Conservation (phyloP, 2,113 vertebrate species). For the Ursus arctos region DNA sequence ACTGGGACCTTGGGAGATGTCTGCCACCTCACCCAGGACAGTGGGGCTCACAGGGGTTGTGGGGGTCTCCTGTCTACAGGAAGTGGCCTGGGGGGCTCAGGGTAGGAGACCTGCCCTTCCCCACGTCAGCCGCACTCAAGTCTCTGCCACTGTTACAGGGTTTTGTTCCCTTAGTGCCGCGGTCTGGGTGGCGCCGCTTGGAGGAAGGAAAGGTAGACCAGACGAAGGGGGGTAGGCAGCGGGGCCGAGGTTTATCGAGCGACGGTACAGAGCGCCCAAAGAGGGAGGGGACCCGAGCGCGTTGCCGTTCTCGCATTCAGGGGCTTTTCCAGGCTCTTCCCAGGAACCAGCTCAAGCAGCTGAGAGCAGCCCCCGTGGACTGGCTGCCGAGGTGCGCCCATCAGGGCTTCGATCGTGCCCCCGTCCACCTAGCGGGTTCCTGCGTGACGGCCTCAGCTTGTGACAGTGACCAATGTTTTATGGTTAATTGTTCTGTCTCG, state of each 20-base stretch:
- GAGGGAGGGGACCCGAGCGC: no score
- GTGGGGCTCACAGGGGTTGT: background rate
- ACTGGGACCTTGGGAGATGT: background rate
- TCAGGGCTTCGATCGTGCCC: background rate
- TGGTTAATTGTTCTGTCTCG: no score
- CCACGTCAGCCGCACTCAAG: background rate
- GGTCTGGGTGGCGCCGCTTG: no score
- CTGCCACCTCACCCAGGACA: background rate
- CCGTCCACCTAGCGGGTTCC: no score
- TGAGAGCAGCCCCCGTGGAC: background rate
- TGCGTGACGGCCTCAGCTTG: background rate
- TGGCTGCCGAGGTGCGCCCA: background rate
- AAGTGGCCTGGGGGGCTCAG: background rate
- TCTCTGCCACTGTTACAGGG: background rate
- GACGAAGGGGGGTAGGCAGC: background rate
- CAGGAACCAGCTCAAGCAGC: fast-evolving
- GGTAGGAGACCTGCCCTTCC: background rate
- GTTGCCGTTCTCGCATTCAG: background rate
- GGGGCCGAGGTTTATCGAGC: background rate
- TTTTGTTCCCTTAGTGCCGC: background rate
- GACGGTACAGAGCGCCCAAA: no score
- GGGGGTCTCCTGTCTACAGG: background rate
- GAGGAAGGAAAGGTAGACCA: no score
- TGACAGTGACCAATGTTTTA: no score
- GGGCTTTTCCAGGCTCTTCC: background rate